phyloP scores from a whole-genome alignment of 2,888 invertebrate genomes.

The Parthenolecanium corni region DNA sequence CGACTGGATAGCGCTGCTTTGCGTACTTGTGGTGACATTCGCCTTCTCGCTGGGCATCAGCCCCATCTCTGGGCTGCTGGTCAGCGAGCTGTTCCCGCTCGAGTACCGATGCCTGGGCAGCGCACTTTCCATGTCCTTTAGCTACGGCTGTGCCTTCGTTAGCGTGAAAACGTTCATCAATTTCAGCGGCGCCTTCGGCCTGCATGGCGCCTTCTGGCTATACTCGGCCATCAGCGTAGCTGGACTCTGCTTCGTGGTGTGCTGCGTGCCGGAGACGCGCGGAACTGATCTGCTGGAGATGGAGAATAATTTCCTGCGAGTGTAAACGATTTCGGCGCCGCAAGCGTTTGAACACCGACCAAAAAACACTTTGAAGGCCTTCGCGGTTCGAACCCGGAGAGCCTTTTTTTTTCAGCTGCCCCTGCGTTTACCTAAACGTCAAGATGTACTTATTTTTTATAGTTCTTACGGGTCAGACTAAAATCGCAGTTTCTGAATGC shows the following conservation, averaged over 20 bases:
- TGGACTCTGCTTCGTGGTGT: conserved; percentile 71
- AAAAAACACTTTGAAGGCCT: too few relatives aligned
- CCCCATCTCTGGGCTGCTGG: conserved; percentile 74
- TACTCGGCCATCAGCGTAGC: conserved; percentile 72
- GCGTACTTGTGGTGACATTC: conserved; percentile 70
- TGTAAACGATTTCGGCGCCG: conserved; percentile 1
- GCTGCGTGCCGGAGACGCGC: conserved; percentile 81
- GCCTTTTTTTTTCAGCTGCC: not conserved
- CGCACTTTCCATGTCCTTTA: conserved; percentile 73
- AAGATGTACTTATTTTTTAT: too few relatives aligned
- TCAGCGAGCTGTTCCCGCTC: conserved; percentile 70
- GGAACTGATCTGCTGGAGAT: conserved; percentile 82
- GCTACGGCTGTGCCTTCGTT: conserved; percentile 74
- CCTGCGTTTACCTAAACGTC: too few relatives aligned
- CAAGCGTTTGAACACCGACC: too few relatives aligned
- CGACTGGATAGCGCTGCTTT: conserved; percentile 72
- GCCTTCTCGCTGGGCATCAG: conserved; percentile 80
- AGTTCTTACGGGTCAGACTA: too few relatives aligned
- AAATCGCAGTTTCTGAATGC: too few relatives aligned
- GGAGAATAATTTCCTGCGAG: conserved; percentile 41
- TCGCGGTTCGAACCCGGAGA: too few relatives aligned
- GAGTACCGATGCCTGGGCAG: conserved; percentile 77
- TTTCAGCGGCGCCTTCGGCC: conserved; percentile 59
- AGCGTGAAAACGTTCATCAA: conserved; percentile 78
- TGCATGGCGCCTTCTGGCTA: conserved; percentile 78